Evolutionary conservation across 1,140 invertebrate genomes (phyloP).

Genomic region (Drosophila tani): DNA sequence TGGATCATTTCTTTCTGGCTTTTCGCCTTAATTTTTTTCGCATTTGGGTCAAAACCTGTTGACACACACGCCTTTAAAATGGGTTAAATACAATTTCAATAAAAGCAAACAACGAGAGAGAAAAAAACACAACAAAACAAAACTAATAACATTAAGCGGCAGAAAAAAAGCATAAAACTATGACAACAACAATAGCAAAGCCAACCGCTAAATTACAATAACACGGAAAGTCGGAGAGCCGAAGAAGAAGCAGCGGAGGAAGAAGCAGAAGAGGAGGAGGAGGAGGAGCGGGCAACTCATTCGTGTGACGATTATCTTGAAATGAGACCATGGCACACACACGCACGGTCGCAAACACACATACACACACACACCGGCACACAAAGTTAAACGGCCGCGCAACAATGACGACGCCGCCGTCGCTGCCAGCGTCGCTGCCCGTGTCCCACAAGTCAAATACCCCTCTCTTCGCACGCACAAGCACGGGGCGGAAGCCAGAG

Average conservation of each 20-base stretch:
- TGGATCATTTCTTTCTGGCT: not conserved
- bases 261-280: not conserved
- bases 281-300: slow-evolving; percentile 51
- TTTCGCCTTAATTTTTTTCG: slow-evolving; percentile 18
- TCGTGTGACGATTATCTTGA: slow-evolving; percentile 81
- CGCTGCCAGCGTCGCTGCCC: slow-evolving; percentile 46
- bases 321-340: slow-evolving; percentile 77
- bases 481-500: slow-evolving; percentile 71
- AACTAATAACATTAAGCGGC: slow-evolving; percentile 75
- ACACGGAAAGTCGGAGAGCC: slow-evolving; percentile 34
- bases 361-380: slow-evolving; percentile 19
- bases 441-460: slow-evolving; percentile 71
- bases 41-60: slow-evolving; percentile 81
- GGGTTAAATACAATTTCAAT: slow-evolving; percentile 73
- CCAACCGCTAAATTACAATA: slow-evolving; percentile 78
- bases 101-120: slow-evolving; percentile 33
- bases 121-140: slow-evolving; percentile 11
- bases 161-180: slow-evolving; percentile 51
- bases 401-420: slow-evolving; percentile 68
- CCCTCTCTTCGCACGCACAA: slow-evolving; percentile 36
- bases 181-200: slow-evolving; percentile 41
- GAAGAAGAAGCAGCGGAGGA: slow-evolving; percentile 12
- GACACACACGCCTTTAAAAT: slow-evolving; percentile 66
- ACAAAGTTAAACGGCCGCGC: slow-evolving; percentile 79
- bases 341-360: not conserved